Conservation (phyloP, 2,797 vertebrate species). For the Karalla daura region DNA sequence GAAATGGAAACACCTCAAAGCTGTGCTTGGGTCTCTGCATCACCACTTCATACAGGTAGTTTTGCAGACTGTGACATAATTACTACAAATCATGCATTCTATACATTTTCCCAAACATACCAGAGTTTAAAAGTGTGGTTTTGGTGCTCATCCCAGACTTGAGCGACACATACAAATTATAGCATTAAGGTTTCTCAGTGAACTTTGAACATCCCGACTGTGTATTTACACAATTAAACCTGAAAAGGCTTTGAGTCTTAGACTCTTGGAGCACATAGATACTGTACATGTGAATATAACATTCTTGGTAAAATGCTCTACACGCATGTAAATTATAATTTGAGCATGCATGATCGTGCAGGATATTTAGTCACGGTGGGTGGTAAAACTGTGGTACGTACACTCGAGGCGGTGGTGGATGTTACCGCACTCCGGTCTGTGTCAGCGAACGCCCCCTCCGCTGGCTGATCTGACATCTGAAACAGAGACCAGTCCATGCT, state of each 20-base stretch:
- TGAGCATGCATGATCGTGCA: background rate
- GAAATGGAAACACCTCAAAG: background rate
- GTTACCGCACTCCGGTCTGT: slow-evolving; percentile 89
- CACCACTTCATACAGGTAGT: background rate
- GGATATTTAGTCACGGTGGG: background rate
- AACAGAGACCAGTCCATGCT: slow-evolving; percentile 32
- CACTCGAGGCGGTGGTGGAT: slow-evolving; percentile 91
- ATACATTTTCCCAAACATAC: background rate
- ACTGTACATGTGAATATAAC: background rate
- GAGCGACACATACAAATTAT: background rate
- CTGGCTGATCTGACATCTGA: slow-evolving; percentile 90
- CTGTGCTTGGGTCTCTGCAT: background rate
- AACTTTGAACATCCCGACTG: background rate
- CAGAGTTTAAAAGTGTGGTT: background rate
- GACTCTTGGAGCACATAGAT: background rate
- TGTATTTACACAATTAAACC: background rate
- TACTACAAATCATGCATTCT: background rate
- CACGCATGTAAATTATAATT: background rate
- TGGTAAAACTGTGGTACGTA: slow-evolving; percentile 64
- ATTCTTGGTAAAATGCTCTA: background rate
- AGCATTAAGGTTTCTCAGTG: background rate
- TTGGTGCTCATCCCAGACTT: background rate
- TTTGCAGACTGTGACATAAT: background rate
- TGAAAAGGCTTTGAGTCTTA: background rate
- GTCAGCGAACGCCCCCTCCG: slow-evolving; percentile 86